Evolutionary conservation across 2,113 vertebrate genomes (phyloP).

Genomic region (Platycercus adscitus): DNA sequence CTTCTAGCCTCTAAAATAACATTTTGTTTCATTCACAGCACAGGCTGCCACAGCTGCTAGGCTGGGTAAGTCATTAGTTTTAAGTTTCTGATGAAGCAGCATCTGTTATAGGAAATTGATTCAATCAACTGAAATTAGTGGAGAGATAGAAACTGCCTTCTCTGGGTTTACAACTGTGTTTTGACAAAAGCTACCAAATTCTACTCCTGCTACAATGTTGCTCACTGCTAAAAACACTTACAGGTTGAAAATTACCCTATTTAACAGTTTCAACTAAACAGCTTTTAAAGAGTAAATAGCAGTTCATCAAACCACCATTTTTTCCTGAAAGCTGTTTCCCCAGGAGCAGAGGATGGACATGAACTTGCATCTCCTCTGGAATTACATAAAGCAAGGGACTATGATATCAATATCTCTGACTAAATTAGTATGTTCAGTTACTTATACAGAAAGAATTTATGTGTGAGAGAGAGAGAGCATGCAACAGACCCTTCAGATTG

Average conservation of each 20-base stretch:
- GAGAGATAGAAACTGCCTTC: neutral
- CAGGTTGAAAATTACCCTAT: neutral
- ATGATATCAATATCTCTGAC: neutral
- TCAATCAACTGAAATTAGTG: neutral
- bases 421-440: neutral
- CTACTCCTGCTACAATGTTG: neutral
- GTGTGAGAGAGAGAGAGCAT: neutral
- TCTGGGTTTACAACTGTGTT: neutral
- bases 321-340: neutral
- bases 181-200: neutral
- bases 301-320: neutral
- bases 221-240: neutral
- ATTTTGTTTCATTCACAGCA: conserved; percentile 34
- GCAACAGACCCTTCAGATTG: neutral
- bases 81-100: neutral
- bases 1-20: neutral
- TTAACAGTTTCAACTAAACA: neutral
- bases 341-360: neutral
- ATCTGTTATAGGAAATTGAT: neutral
- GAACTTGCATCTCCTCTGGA: neutral
- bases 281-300: neutral
- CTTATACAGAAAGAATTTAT: neutral
- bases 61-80: neutral
- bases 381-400: neutral
- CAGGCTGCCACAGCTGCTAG: neutral